Percentiles rank a stretch among this genome's conserved stretches.
These are phyloP conservation scores for Elaphurus davidianus DNA, from an alignment of 2,113 vertebrate species.

Conservation along the genomic window DNA sequence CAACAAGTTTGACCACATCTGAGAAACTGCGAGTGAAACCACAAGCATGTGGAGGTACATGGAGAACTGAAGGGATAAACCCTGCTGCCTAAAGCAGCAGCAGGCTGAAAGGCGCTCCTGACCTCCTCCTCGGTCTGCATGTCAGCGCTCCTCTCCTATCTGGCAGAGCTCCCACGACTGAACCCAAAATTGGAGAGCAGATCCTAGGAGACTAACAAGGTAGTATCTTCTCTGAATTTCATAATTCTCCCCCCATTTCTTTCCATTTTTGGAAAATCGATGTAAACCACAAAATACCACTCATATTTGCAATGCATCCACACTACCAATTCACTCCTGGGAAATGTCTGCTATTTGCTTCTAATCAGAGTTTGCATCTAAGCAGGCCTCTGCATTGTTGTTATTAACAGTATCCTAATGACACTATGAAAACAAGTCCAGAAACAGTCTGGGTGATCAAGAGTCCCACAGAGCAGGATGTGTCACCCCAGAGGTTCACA, in stretches of 20 bases:
- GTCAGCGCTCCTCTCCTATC: neutral
- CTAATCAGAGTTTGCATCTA: neutral
- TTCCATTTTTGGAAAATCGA: neutral
- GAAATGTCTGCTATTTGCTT: neutral
- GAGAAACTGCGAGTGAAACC: neutral
- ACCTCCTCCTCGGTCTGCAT: rapidly evolving
- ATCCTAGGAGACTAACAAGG: neutral
- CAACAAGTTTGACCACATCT: neutral
- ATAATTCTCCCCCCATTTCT: neutral
- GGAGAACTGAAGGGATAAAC: neutral
- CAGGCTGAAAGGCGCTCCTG: neutral
- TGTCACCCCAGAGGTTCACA: neutral
- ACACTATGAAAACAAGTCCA: neutral
- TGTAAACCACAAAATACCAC: neutral
- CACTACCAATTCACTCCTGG: neutral
- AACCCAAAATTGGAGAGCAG: neutral
- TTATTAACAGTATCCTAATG: neutral
- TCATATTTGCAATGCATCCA: neutral
- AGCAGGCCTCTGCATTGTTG: neutral
- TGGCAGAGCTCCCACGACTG: rapidly evolving
- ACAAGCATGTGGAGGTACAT: rapidly evolving
- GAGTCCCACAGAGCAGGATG: neutral
- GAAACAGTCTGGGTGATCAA: neutral
- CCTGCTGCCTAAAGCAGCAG: neutral
- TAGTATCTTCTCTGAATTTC: neutral